Base-by-base conservation (phyloP, 2,797 vertebrate species). In the Poecilia picta region DNA sequence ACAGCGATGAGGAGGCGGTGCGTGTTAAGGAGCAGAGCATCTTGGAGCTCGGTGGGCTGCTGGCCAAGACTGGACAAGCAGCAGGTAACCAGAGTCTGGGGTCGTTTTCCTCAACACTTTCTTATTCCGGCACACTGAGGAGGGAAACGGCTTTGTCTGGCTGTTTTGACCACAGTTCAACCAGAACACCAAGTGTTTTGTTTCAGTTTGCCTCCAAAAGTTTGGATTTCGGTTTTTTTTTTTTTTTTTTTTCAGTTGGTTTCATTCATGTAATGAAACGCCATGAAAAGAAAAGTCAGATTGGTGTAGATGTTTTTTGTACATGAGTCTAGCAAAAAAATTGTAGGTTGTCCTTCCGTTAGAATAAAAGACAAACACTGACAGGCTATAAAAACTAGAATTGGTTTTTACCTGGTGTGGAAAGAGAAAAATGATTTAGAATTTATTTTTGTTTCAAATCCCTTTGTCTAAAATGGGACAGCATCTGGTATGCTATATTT, bases 21-120 rank as follows among this genome's bases (percentile, higher is more conserved):
- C 97, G 98, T 68, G 97, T 99, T 87, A 99, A 99, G 91, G 98
- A 99, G 93, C 98, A 99, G 95, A 99, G 98, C 95, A 99, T 99
- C 94, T 94, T 99, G 96, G 98, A 98, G 87, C 94, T 99, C 91
- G 98, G 98, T 0, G 96, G 96, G 0, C 96, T 99, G 77, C 89
- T 99, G 93, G 98, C 98, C 81, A 97, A 98, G 95, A 99, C 98
- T 0, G 98, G 98, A 86, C 98, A 99, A 88, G 98, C 98, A 79
- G 98, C 98, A 94, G 98, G 98, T 99, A 94, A 95, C 36, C 51
- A 33, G 8, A 46, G 41, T 43, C 62, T 46, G 28, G 25, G 46
- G 39, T 57, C 20, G 51, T 18, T 15, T 33, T 15, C 64, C 12
- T 23, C 47, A 5, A 13, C 2, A 0, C 36, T 49, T n/a, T 77